Base-by-base conservation (phyloP, 2,888 invertebrate genomes). In the Odontothrips loti region DNA sequence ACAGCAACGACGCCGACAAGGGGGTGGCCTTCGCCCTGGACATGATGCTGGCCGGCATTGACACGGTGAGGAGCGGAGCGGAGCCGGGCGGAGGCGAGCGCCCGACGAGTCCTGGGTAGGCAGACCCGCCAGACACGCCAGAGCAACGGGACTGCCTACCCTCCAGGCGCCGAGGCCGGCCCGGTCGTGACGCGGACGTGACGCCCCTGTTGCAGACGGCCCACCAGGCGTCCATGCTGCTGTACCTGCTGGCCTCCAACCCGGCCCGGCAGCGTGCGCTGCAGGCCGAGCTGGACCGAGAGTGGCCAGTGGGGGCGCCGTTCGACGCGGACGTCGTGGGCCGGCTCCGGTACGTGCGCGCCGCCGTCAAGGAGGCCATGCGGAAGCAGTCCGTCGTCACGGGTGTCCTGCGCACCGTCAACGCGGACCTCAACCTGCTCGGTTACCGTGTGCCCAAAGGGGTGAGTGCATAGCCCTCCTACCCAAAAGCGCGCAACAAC, bases 401-500 rank as follows among this genome's bases (percentile, higher is more conserved):
- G 84, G 95, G 95, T 2, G 95, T 95, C 85, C 95, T 95, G 47
- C 90, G 95, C 85, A 95, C 95, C 0, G 87, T 95, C 80, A 94
- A 94, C 87, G 91, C 92, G 85, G 95, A 96, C 84, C 93, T 92
- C 80, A 90, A 94, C 0, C 94, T 96, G 83, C 93, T 93, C 84
- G 95, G 95, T 58, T 95, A 94, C 85, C 92, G 91, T 84, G 91
- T 95, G 85, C 95, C 95, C 27, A 95, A 95, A 89, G 95, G 95
- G 80, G 95, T 95, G 88, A 90, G 90, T 89, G 80, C 47, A n/a
- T n/a, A n/a, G n/a, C n/a, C n/a, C n/a, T n/a, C n/a, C n/a, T n/a
- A n/a, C n/a, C n/a, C n/a, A n/a, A n/a, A n/a, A n/a, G n/a, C n/a
- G n/a, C n/a, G n/a, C n/a, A n/a, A n/a, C n/a, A n/a, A n/a, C n/a